Percentiles rank a stretch among this genome's conserved stretches.
phyloP scores from a whole-genome alignment of 2,113 vertebrate species.

The Marmota monax region DNA sequence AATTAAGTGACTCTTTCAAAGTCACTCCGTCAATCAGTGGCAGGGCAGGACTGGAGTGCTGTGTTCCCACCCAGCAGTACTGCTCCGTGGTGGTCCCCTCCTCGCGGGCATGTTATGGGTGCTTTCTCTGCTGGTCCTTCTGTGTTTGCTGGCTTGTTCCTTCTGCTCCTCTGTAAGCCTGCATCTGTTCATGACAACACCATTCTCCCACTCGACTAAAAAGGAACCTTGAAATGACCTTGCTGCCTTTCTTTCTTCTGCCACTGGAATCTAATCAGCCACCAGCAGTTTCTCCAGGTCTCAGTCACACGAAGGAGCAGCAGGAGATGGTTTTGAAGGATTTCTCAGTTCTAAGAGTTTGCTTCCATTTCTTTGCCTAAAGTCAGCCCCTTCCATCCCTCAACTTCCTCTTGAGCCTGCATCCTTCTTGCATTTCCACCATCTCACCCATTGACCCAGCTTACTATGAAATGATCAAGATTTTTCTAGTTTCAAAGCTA shows the following conservation, averaged over 20 bases:
- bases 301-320: not conserved
- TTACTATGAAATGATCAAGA: not conserved
- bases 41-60: not conserved
- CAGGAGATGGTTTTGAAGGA: not conserved
- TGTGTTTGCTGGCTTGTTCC: not conserved
- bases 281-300: not conserved
- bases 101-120: accelerated
- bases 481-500: not conserved
- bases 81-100: not conserved
- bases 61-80: not conserved
- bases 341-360: not conserved
- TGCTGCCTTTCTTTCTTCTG: not conserved
- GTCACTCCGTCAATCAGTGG: not conserved
- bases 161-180: not conserved
- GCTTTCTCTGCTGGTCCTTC: not conserved
- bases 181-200: not conserved
- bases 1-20: constrained; percentile 26
- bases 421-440: not conserved
- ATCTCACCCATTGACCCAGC: not conserved
- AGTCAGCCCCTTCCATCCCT: not conserved
- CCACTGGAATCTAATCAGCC: not conserved
- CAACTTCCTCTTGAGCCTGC: not conserved
- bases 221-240: not conserved
- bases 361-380: not conserved
- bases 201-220: not conserved